Base-by-base conservation (phyloP, 2,113 vertebrate genomes). In the Cyanocitta stelleri region DNA sequence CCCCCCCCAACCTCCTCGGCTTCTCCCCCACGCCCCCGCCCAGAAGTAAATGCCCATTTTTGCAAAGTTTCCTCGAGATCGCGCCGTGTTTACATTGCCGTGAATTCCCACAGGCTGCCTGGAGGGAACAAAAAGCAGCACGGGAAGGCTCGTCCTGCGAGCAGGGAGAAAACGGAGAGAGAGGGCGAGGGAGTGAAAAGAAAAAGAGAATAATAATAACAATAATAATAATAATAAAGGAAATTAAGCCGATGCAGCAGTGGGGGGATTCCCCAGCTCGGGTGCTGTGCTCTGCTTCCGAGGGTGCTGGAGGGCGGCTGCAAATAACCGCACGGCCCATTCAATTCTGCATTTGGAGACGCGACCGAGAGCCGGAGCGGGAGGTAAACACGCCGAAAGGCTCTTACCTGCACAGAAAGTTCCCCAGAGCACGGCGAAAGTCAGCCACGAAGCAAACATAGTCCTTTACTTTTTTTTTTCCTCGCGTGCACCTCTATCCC, bases 401-500 rank as follows among this genome's bases (percentile, higher is more conserved):
- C 55, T 69, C 97, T 98, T 97, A 99, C 98, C 98, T 98, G 98
- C 97, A 97, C 98, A 98, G 92, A 99, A 97, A 98, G 98, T 98
- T 96, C 98, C 98, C 97, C 98, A 98, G 96, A 99, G 97, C 94
- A 98, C 97, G 86, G 98, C 97, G 92, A 98, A 98, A 96, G 97
- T 98, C 94, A 98, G 85, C 97, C 98, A 96, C 94, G 97, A 95
- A 84, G 97, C 96, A 95, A 95, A 96, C 98, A 98, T 98, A 94
- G 96, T 98, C 98, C 98, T 97, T 90, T 62, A 90, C 91, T 95
- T 88, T 94, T 87, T 84, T 89, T 95, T 93, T 76, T 67, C 69
- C 64, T 95, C 64, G 78, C 5, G 85, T 90, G 67, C 67, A 78
- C 85, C 84, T 95, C 66, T 87, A 92, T 77, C 91, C 93, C 87